A percentile compares a stretch with the other conserved stretches of the same genome.
Conservation (phyloP, 2,888 invertebrate genomes). For the Lissocephala sabroskyi region DNA sequence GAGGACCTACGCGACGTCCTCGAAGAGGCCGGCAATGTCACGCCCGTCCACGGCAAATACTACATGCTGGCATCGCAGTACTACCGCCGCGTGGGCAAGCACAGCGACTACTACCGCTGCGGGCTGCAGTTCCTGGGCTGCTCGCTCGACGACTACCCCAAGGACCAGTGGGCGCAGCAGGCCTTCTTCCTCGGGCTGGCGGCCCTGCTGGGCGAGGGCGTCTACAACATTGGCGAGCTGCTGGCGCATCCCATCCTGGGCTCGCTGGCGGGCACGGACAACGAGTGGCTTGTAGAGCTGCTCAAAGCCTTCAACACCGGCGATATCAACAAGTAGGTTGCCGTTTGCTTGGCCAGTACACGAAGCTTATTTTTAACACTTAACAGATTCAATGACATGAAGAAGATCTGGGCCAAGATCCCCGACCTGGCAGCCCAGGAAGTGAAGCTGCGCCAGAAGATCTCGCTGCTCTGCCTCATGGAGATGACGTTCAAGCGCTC, state of each 20-base stretch:
- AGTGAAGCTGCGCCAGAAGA: conserved; percentile 88
- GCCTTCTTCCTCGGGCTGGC: conserved; percentile 95
- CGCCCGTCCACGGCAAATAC: conserved; percentile 93
- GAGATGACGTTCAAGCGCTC: conserved; percentile 97
- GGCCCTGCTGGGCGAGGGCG: conserved; percentile 93
- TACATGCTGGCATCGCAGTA: conserved; percentile 94
- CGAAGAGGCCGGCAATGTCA: conserved; percentile 92
- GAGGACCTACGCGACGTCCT: conserved; percentile 88
- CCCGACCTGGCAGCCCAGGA: conserved; percentile 89
- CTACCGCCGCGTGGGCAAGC: conserved; percentile 86
- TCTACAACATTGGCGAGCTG: conserved; percentile 98
- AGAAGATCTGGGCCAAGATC: conserved; percentile 80
- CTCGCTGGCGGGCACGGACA: conserved; percentile 83
- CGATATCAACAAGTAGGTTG: conserved; percentile 79
- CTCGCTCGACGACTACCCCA: conserved; percentile 79
- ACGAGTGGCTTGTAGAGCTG: conserved; percentile 91
- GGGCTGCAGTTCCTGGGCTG: conserved; percentile 89
- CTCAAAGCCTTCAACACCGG: conserved; percentile 90
- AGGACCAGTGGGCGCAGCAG: conserved; percentile 80
- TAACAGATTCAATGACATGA: conserved; percentile 80
- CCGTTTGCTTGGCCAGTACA: too few species aligned
- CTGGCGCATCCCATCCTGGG: conserved; percentile 95
- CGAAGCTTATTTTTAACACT: too few species aligned
- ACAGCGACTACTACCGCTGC: conserved; percentile 95
- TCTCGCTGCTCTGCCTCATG: conserved; percentile 96